Evolutionary conservation across 1,140 invertebrate species (phyloP).

Genomic region (Drosophila lowei): DNA sequence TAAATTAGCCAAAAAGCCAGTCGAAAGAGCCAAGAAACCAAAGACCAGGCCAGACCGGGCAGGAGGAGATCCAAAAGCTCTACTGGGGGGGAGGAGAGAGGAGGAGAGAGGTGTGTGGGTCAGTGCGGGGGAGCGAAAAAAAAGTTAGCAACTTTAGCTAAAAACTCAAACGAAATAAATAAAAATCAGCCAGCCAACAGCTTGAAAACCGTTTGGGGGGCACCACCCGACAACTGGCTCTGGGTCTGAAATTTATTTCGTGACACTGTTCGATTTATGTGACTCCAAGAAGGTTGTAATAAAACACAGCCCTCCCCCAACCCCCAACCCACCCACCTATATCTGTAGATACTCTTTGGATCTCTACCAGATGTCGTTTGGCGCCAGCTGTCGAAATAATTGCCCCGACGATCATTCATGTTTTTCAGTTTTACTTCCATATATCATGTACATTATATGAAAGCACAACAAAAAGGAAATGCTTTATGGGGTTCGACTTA

Average conservation of each 20-base stretch:
- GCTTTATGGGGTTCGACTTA: conserved; percentile 4
- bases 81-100: not conserved
- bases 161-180: conserved; percentile 75
- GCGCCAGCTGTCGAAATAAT: conserved; percentile 68
- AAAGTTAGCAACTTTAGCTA: conserved; percentile 70
- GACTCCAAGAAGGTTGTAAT: conserved; percentile 67
- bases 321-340: too few relatives aligned
- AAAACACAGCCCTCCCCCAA: conserved; percentile 44
- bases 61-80: conserved; percentile 4
- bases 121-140: conserved; percentile 40
- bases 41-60: not conserved
- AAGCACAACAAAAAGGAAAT: not conserved
- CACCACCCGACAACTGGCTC: conserved; percentile 3
- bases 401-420: conserved; percentile 30
- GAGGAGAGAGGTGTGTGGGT: conserved; percentile 29
- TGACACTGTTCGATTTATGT: conserved; percentile 80
- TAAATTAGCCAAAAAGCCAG: conserved; percentile 69
- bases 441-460: conserved; percentile 11
- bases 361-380: conserved; percentile 30
- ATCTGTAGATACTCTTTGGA: conserved; percentile 7
- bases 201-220: conserved; percentile 25
- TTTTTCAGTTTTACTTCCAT: conserved; percentile 37
- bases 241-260: conserved; percentile 71
- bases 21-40: conserved; percentile 44
- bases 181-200: conserved; percentile 70